Base-by-base conservation (phyloP, 2,113 vertebrate species). In the Onychorhynchus coronatus region DNA sequence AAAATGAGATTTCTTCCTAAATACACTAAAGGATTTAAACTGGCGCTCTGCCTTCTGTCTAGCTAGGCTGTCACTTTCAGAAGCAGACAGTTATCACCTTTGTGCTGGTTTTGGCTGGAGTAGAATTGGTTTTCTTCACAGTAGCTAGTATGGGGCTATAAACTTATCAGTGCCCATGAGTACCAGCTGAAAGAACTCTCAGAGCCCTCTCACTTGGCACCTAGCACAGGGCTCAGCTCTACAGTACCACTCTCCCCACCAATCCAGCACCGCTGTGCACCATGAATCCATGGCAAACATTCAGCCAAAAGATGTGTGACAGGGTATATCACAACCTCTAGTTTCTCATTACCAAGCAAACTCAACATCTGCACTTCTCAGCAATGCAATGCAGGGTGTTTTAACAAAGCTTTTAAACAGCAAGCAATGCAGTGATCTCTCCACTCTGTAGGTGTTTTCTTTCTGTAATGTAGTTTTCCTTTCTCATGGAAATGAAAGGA, bases 281-380 rank as follows among this genome's bases (percentile, higher is more conserved):
- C 33, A 22, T 2, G 19, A 63, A 86, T 56, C 33, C 24, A 19
- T 11, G 18, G 47, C 2, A 17, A 66, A 33, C 0, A 0, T 23
- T 20, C 58, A n/a, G 17, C 56, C 25, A 20, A 9, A 11, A 39
- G 42, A 67, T 5, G 14, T 5, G 7, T 23, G 41, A 68, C 39
- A 11, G 30, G 8, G 24, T 8, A 18, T 12, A 49, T 27, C 65
- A 56, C 22, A 73, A 17, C 8, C 16, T 53, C 58, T 31, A 25
- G 25, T 11, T 44, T 63, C 62, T 35, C 56, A 27, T 24, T 30
- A 58, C 14, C 4, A 2, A 24, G 7, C 50, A 63, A 59, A 31
- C 58, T 33, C 72, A 66, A 15, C 23, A 55, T 13, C 23, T 50
- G 65, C 35, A 14, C 41, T 39, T 46, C 55, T 33, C 49, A 62